A percentile compares a stretch with the other conserved stretches of the same genome.
phyloP scores from a whole-genome alignment of 2,113 vertebrate species.

The Sinocyclocheilus anshuiensis region DNA sequence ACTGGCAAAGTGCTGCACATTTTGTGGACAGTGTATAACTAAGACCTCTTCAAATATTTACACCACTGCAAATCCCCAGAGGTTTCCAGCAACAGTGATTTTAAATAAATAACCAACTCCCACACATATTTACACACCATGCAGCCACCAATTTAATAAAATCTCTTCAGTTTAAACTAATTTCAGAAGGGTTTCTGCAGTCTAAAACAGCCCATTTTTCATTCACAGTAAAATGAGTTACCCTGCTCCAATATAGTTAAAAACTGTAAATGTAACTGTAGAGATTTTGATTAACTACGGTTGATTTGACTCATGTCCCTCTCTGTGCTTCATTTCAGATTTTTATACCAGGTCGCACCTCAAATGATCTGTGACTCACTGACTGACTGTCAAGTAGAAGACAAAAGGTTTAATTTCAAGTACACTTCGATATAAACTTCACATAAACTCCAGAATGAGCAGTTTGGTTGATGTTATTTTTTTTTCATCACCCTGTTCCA shows the following conservation, averaged over 20 bases:
- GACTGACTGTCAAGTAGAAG: not conserved
- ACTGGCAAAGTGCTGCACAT: not conserved
- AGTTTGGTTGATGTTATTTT: not conserved
- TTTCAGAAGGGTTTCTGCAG: not conserved
- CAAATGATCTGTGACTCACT: not conserved
- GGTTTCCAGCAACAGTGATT: not conserved
- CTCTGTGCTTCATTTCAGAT: not conserved
- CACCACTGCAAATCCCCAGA: conserved; percentile 1
- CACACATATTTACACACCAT: conserved; percentile 14
- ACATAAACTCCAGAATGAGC: not conserved
- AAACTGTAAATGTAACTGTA: not conserved
- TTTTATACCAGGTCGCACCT: not conserved
- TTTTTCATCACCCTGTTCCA: not conserved
- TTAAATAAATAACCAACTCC: conserved; percentile 18
- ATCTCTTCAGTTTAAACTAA: conserved; percentile 21
- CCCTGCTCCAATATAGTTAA: not conserved
- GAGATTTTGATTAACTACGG: not conserved
- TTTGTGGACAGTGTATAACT: conserved; percentile 14
- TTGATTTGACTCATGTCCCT: not conserved
- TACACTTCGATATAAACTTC: not conserved
- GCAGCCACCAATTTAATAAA: conserved; percentile 7
- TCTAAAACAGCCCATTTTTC: not conserved
- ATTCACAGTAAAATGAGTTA: conserved; percentile 7
- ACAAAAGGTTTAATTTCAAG: not conserved
- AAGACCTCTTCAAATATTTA: conserved; percentile 16